These are phyloP conservation scores for Linnaemya tessellans DNA, from an alignment of 2,888 invertebrate genomes.

Conservation along the genomic window DNA sequence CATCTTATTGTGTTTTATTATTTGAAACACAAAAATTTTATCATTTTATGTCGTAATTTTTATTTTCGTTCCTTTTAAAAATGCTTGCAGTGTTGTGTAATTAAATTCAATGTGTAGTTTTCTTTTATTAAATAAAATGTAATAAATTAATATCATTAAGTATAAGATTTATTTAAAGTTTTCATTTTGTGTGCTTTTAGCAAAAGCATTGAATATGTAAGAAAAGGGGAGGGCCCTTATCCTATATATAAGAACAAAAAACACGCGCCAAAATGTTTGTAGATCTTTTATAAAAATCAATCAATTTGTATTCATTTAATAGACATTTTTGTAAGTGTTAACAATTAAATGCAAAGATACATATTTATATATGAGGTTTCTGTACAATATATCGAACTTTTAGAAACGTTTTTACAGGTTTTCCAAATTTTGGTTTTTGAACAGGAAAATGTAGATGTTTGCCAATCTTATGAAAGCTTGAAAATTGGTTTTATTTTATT, in stretches of 20 bases:
- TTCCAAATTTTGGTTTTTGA: no score
- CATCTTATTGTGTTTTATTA: conserved; percentile 47
- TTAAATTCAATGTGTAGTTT: conserved; percentile 60
- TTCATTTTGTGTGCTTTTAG: conserved; percentile 25
- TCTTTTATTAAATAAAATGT: conserved; percentile 51
- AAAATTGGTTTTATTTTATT: no score
- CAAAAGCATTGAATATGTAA: conserved; percentile 1
- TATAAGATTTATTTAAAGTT: conserved; percentile 42
- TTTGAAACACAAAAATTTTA: conserved; percentile 56
- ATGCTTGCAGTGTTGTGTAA: conserved; percentile 60
- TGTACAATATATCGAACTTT: no score
- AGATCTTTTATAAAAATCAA: background rate
- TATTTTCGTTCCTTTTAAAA: conserved; percentile 21
- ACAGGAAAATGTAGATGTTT: no score
- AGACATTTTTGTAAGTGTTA: background rate
- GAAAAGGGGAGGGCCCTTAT: conserved; percentile 42
- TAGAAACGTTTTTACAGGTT: no score
- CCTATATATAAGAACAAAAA: conserved; percentile 22
- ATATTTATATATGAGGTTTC: no score
- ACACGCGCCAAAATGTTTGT: conserved; percentile 62
- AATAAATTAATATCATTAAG: conserved; percentile 58
- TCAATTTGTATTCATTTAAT: background rate
- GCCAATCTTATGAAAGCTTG: no score
- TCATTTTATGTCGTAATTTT: conserved; percentile 51
- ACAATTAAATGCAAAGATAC: background rate